phyloP scores from a whole-genome alignment of 2,113 vertebrate genomes.

The Anseranas semipalmata region DNA sequence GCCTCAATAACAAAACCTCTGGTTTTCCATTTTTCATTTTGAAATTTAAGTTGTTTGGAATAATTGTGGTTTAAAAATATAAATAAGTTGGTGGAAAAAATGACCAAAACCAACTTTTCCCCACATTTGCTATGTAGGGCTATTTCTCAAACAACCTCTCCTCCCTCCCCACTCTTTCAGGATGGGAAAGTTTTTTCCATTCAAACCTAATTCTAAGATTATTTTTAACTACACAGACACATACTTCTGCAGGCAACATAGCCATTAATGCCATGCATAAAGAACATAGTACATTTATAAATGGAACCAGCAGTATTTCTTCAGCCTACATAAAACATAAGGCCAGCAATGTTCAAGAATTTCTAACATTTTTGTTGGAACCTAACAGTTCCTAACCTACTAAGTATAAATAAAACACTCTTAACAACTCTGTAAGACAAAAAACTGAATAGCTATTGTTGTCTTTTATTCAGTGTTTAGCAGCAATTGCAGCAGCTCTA shows the following conservation, averaged over 20 bases:
- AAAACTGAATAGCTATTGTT: neutral
- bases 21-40: neutral
- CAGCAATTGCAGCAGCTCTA: neutral
- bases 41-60: neutral
- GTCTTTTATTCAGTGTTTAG: neutral
- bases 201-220: neutral
- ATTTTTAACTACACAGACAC: neutral
- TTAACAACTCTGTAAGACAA: neutral
- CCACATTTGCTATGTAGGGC: neutral
- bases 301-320: neutral
- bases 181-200: neutral
- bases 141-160: neutral
- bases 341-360: neutral
- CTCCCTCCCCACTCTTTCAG: neutral
- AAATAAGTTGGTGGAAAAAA: neutral
- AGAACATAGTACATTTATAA: neutral
- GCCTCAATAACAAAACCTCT: neutral
- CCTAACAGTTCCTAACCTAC: neutral
- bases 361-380: neutral
- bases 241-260: neutral
- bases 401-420: neutral
- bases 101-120: neutral
- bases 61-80: neutral
- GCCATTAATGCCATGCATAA: neutral
- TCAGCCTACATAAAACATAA: neutral